A percentile compares a stretch with the other conserved stretches of the same genome.
These are phyloP conservation scores for Burhinus oedicnemus DNA, from an alignment of 2,113 vertebrate genomes.

Conservation along the genomic window DNA sequence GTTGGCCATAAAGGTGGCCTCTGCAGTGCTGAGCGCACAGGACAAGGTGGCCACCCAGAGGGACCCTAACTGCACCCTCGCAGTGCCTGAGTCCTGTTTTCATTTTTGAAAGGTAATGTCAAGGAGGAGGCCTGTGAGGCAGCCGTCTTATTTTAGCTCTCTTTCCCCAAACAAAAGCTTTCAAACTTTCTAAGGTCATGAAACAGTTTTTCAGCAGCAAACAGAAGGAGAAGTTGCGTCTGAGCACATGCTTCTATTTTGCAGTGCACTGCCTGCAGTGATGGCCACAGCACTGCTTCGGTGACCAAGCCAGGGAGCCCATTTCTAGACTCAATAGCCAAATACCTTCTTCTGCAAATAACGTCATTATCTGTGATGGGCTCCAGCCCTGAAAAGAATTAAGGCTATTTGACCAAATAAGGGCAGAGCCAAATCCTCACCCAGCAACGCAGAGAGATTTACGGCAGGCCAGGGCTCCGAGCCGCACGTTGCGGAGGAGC, in stretches of 20 bases:
- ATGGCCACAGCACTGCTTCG: accelerated
- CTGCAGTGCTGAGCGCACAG: not conserved
- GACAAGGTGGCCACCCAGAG: accelerated
- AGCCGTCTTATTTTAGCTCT: not conserved
- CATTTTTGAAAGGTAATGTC: not conserved
- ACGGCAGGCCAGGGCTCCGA: not conserved
- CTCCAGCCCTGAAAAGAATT: not conserved
- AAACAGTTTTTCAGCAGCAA: not conserved
- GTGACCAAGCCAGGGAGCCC: not conserved
- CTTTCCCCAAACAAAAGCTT: not conserved
- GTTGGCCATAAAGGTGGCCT: not conserved
- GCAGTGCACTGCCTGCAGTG: too few relatives aligned
- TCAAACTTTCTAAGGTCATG: not conserved
- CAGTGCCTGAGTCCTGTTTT: not conserved
- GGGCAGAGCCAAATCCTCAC: not conserved
- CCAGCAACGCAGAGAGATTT: not conserved
- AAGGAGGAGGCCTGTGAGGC: not conserved
- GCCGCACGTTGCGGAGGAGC: accelerated
- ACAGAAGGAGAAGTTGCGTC: not conserved
- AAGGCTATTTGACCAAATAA: not conserved
- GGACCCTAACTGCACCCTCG: not conserved
- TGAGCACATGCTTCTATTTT: not conserved
- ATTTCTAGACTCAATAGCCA: not conserved
- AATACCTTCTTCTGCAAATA: not conserved
- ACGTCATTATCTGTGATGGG: not conserved